Conservation (phyloP, 2,888 invertebrate species). For the Netelia fuscicornis region DNA sequence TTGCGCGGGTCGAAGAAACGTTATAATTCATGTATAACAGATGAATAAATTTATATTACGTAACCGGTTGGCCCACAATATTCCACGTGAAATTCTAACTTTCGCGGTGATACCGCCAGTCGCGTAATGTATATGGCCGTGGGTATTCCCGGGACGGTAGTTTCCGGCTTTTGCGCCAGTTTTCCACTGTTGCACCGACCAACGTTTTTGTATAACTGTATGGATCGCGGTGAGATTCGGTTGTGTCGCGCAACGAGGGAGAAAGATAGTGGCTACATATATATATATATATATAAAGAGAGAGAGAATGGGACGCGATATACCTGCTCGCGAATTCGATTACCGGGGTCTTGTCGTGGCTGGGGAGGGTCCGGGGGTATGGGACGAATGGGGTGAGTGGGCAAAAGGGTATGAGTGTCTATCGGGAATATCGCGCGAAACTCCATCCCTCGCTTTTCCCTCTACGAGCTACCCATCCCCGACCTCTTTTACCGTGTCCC, state of each 20-base stretch:
- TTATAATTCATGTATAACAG: conserved; percentile 6
- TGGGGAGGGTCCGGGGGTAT: background rate
- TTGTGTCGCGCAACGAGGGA: too few relatives aligned
- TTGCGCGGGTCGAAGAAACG: background rate
- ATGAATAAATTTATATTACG: conserved; percentile 55
- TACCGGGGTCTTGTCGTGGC: conserved; percentile 73
- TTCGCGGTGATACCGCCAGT: conserved; percentile 26
- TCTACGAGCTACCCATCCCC: too few relatives aligned
- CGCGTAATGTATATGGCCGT: conserved; percentile 25
- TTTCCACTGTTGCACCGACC: conserved; percentile 46
- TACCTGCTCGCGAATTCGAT: conserved; percentile 72
- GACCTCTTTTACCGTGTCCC: conserved; percentile 3
- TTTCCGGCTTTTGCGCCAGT: conserved; percentile 63
- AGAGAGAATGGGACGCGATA: conserved; percentile 44
- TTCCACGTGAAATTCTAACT: conserved; percentile 29
- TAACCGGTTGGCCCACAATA: conserved; percentile 41
- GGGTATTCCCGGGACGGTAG: conserved; percentile 61
- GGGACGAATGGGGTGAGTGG: background rate
- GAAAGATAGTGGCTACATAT: background rate
- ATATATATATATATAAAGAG: conserved; percentile 19
- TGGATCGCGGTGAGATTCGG: too few relatives aligned
- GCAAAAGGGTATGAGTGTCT: conserved; percentile 34
- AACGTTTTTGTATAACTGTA: too few relatives aligned
- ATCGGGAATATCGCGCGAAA: conserved; percentile 62
- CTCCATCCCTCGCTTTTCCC: conserved; percentile 29